A percentile compares a stretch with the other conserved stretches of the same genome.
These are phyloP conservation scores for Enteromius afrohamiltoni DNA, from an alignment of 2,797 vertebrate species.

Conservation along the genomic window DNA sequence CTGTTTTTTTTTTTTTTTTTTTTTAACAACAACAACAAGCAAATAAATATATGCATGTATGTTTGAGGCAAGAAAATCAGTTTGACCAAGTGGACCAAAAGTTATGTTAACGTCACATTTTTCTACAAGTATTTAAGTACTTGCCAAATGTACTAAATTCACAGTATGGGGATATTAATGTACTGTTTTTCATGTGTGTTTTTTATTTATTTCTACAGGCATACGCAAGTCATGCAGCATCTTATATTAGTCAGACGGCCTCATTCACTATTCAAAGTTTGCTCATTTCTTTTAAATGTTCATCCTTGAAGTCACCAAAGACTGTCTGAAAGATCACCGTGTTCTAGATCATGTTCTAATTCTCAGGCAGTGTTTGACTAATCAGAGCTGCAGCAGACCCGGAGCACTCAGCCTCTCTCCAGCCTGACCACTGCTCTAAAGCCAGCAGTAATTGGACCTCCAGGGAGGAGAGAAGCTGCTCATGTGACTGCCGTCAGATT, in stretches of 20 bases:
- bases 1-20: not conserved
- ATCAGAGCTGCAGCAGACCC: slow-evolving; percentile 14
- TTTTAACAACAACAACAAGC: not conserved
- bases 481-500: slow-evolving; percentile 61
- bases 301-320: not conserved
- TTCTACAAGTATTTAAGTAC: not conserved
- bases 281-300: slow-evolving; percentile 1
- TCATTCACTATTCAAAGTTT: not conserved
- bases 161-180: not conserved
- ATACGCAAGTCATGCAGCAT: not conserved
- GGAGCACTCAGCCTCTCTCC: slow-evolving; percentile 38
- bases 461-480: slow-evolving; percentile 61
- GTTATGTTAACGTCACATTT: not conserved
- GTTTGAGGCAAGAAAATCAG: too few species aligned
- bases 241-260: not conserved
- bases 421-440: slow-evolving; percentile 68
- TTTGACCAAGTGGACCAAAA: not conserved
- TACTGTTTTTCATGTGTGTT: not conserved
- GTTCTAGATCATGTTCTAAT: slow-evolving; percentile 25
- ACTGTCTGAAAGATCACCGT: not conserved
- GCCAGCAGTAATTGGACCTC: slow-evolving; percentile 75
- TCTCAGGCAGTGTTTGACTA: slow-evolving; percentile 36
- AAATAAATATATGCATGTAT: not conserved
- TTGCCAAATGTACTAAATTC: not conserved
- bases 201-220: not conserved